Evolutionary conservation across 35 echinoderm and acorn worm genomes (phyloP).

Genomic region (Diadema setosum): DNA sequence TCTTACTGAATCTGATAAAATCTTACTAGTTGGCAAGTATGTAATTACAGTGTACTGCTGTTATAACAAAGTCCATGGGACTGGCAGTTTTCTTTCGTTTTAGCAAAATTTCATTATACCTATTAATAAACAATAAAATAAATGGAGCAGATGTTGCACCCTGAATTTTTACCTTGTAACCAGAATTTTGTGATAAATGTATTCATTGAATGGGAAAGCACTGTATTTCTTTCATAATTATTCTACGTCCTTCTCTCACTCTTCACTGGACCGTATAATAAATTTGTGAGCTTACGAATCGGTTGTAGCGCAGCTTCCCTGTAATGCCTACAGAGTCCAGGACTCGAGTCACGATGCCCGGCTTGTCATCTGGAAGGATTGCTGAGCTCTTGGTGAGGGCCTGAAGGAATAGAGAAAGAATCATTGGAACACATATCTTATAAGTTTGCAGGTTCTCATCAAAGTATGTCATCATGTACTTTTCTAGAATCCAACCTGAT

Average conservation of each 20-base stretch:
- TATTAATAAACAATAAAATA: too few species aligned
- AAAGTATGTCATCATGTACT: too few species aligned
- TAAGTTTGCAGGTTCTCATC: too few species aligned
- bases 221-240: neutral
- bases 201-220: neutral
- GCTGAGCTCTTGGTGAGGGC: conserved; percentile 51
- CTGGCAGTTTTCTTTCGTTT: too few species aligned
- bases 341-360: conserved; percentile 33
- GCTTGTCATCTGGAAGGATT: conserved; percentile 38
- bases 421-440: too few species aligned
- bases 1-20: too few species aligned
- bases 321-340: conserved; percentile 47
- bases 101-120: too few species aligned
- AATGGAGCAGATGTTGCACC: too few species aligned
- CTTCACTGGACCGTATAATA: neutral
- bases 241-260: neutral
- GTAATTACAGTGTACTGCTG: too few species aligned
- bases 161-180: neutral
- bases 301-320: conserved; percentile 65
- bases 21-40: too few species aligned
- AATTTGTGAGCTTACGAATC: conserved; percentile 58
- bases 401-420: conserved; percentile 13
- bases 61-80: too few species aligned
- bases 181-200: neutral
- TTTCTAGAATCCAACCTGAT: too few species aligned